Evolutionary conservation across 1,140 invertebrate species (phyloP).

Genomic region (Bombyx mandarina): DNA sequence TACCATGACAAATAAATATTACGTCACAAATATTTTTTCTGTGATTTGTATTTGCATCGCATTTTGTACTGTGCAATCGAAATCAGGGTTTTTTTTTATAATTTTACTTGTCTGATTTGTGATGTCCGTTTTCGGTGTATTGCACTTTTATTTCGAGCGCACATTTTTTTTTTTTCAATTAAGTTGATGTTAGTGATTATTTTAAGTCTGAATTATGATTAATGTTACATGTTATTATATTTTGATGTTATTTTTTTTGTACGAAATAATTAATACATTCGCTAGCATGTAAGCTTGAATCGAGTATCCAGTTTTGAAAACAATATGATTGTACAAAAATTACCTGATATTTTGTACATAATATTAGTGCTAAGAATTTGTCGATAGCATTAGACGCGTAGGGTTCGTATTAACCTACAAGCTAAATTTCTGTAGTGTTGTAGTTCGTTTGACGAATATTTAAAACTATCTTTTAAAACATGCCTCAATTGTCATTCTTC

Average conservation of each 20-base stretch:
- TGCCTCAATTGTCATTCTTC: no score
- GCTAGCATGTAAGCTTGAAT: constrained; percentile 7
- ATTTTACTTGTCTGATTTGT: no score
- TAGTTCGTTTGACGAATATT: constrained; percentile 6
- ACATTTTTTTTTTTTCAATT: constrained; percentile 17
- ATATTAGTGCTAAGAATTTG: constrained; percentile 14
- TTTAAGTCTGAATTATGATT: not conserved
- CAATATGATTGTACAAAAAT: constrained; percentile 52
- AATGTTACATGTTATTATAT: constrained; percentile 5
- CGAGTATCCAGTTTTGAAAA: constrained; percentile 1
- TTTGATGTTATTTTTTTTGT: constrained; percentile 12
- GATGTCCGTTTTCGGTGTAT: no score
- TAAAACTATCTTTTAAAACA: not conserved
- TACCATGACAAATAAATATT: no score
- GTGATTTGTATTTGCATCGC: no score
- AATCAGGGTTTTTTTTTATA: no score
- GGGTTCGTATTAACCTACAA: constrained; percentile 1
- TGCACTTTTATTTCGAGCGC: no score
- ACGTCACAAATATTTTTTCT: no score
- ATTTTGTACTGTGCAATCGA: no score
- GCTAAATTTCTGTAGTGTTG: not conserved
- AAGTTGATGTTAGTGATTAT: constrained; percentile 23
- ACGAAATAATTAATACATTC: constrained; percentile 21
- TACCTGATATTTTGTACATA: constrained; percentile 55
- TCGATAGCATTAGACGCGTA: constrained; percentile 18